Percentiles rank a stretch among this genome's conserved stretches.
These are phyloP conservation scores for Arvicanthis niloticus DNA, from an alignment of 2,113 vertebrate species.

Conservation along the genomic window DNA sequence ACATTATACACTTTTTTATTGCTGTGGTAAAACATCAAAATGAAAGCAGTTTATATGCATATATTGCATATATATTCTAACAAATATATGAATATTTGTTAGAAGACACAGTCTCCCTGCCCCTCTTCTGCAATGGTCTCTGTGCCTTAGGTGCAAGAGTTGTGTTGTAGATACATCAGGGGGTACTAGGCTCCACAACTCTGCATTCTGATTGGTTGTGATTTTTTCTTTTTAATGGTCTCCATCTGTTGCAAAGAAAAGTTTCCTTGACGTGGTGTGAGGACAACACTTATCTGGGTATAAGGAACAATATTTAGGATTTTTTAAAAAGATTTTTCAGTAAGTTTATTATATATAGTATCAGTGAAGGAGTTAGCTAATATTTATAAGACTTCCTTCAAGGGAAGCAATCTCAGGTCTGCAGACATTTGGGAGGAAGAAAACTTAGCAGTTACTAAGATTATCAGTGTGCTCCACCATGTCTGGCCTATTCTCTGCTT, in stretches of 20 bases:
- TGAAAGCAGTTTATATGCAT: no score
- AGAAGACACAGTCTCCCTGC: background rate
- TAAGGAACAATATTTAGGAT: background rate
- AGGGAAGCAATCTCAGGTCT: background rate
- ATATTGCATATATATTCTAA: no score
- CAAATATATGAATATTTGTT: background rate
- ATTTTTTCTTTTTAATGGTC: background rate
- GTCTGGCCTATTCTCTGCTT: background rate
- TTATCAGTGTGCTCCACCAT: background rate
- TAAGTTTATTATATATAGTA: background rate
- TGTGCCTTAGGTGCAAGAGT: background rate
- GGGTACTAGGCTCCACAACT: background rate
- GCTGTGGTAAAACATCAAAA: no score
- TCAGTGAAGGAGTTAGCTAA: background rate
- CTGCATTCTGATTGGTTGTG: background rate
- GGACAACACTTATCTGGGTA: background rate
- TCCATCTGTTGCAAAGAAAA: background rate
- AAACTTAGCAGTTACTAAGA: background rate
- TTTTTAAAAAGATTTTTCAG: background rate
- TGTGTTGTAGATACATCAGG: background rate
- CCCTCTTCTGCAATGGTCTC: background rate
- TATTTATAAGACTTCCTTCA: background rate
- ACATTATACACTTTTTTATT: no score
- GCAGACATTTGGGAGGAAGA: background rate
- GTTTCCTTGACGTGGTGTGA: background rate